Base-by-base conservation (phyloP, 2,113 vertebrate genomes). In the Lethenteron reissneri region DNA sequence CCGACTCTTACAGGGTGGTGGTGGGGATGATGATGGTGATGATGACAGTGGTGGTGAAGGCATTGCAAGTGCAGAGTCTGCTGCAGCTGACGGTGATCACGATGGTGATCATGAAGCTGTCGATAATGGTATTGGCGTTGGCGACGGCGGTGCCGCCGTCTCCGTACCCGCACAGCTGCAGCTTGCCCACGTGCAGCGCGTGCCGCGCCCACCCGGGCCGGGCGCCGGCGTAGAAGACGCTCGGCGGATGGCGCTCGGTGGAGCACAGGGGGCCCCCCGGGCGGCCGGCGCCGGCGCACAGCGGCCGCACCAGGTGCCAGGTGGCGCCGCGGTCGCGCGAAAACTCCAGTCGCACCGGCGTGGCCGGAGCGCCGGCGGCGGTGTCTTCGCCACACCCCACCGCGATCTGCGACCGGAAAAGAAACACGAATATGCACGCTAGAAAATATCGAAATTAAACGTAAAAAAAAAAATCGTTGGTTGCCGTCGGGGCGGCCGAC, bases 121-220 rank as follows among this genome's bases (percentile, higher is more conserved):
- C 41, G 41, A 41, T 41, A 41, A 41, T 7, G 41, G 41, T 1
- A 5, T 41, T 3, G 41, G 41, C 41, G 41, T 41, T 41, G 4
- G 41, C 41, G 41, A 41, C 41, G 41, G 41, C 41, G 41, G 6
- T 7, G 41, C 41, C 41, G 41, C 41, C 41, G 5, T 41, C 41
- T 41, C 41, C 87, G 85, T 78, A 99, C 94, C 92, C 94, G 64
- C 94, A 99, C 21, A 97, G 84, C 58, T 88, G 89, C 71, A 97
- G 84, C 75, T 85, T 95, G 70, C 89, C 91, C 1, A 99, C 88
- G 74, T 89, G 87, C 77, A 97, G 84, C 11, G 92, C 84, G 73
- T 99, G 90, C 73, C 94, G 85, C 75, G 86, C 85, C 94, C 94
- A 99, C 75, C 91, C 90, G 77, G 88, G 88, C 8, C 84, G 88